Base-by-base conservation (phyloP, 2,113 vertebrate species). In the Brachypodius melanocephalos region DNA sequence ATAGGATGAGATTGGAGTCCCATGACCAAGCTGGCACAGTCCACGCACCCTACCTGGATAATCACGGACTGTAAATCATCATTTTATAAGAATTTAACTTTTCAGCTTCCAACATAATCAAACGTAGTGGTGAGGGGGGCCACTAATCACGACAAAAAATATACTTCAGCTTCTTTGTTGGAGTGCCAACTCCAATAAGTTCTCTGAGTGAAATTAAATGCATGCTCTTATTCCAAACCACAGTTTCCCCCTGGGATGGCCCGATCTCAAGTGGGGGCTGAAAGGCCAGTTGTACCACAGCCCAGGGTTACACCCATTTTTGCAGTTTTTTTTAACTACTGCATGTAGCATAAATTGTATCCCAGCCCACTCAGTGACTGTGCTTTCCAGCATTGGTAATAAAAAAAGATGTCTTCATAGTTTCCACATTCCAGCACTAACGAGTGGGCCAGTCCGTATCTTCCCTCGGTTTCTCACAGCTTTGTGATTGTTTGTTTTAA, bases 61-160 rank as follows among this genome's bases (percentile, higher is more conserved):
- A 98, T 98, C 89, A 83, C 8, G 66, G 97, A 92, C 97, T 97
- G 95, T 98, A 98, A 97, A 98, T 98, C 97, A 97, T 94, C 96
- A 95, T 97, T 98, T 98, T 98, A 91, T 95, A 97, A 96, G 96
- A 97, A 97, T 98, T 97, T 98, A 97, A 97, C 96, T 98, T 98
- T 98, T 98, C 96, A 81, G 28, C 97, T 97, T 98, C 97, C 98
- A 98, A 98, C 97, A 98, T 97, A 98, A 98, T 97, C 97, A 98
- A 96, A 97, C n/a, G 48, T 86, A 94, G 96, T 97, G 97, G 97
- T 92, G 90, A 97, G 96, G 96, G 96, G 94, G 98, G 96, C 96
- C 95, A 96, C 97, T 98, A 98, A 98, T 98, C 97, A 97, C 66
- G 97, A 98, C 97, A 98, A 98, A 98, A 98, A 98, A 97, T 98